Percentiles rank a stretch among this genome's conserved stretches.
phyloP scores from a whole-genome alignment of 2,888 invertebrate genomes.

The Fragum whitleyi region DNA sequence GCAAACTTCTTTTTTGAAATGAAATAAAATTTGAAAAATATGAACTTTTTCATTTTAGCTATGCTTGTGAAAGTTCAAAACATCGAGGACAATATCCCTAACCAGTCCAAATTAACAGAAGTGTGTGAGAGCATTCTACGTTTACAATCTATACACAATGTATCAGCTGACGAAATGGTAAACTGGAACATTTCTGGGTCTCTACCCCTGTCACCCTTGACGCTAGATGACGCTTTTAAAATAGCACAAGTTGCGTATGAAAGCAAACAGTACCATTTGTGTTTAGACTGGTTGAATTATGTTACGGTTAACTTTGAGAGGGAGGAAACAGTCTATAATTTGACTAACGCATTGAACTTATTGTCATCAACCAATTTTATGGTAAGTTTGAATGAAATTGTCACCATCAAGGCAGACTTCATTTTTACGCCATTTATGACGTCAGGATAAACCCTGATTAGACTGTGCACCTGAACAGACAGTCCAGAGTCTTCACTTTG shows the following conservation, averaged over 20 bases:
- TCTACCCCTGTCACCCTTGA: constrained; percentile 52
- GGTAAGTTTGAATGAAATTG: constrained; percentile 43
- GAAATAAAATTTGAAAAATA: too few species aligned
- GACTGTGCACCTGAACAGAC: too few species aligned
- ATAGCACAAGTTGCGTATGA: constrained; percentile 63
- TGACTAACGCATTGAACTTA: constrained; percentile 48
- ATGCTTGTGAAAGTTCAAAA: constrained; percentile 64
- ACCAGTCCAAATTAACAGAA: constrained; percentile 41
- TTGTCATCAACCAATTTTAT: constrained; percentile 67
- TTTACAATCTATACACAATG: constrained; percentile 57
- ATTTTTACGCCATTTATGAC: background rate
- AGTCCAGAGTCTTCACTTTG: background rate
- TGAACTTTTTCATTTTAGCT: constrained; percentile 29
- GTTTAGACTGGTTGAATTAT: constrained; percentile 60
- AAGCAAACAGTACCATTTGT: constrained; percentile 38
- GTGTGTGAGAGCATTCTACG: constrained; percentile 55
- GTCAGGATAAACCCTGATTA: background rate
- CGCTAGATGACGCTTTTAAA: constrained; percentile 66
- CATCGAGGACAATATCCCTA: constrained; percentile 69
- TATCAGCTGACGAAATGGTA: constrained; percentile 54
- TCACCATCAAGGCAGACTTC: too few species aligned
- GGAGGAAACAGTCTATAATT: constrained; percentile 24
- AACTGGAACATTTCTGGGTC: constrained; percentile 50
- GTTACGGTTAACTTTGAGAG: constrained; percentile 33
- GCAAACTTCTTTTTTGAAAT: too few species aligned